Evolutionary conservation across 35 echinoderm and acorn worm species (phyloP).

Genomic region (Anneissia japonica): DNA sequence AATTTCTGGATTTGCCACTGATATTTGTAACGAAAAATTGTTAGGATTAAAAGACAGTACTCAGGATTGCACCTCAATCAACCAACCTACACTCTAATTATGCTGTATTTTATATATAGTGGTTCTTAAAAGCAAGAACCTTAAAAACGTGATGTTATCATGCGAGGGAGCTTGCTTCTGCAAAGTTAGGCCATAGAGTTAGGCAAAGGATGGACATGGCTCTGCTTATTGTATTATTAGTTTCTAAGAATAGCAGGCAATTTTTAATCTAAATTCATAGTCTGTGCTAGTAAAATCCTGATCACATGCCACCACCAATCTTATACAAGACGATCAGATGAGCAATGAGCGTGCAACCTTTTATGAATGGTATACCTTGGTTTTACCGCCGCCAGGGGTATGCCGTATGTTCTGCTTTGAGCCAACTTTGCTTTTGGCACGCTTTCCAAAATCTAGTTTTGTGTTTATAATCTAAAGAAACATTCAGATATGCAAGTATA

Average conservation of each 20-base stretch:
- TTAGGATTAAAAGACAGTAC: no score
- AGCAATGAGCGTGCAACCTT: background rate
- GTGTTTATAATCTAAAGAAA: conserved; percentile 11
- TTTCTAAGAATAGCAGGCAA: background rate
- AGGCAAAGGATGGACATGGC: no score
- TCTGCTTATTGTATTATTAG: background rate
- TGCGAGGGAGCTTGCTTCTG: no score
- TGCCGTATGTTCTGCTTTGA: conserved; percentile 88
- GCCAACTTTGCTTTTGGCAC: conserved; percentile 70
- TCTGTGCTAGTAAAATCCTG: background rate
- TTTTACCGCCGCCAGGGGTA: conserved; percentile 68
- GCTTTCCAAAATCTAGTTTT: conserved; percentile 67
- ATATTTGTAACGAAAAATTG: no score
- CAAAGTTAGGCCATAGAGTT: no score
- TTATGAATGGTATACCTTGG: conserved; percentile 32
- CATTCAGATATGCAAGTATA: background rate
- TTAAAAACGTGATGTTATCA: no score
- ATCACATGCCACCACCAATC: background rate
- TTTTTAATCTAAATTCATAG: background rate
- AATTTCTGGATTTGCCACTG: no score
- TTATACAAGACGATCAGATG: background rate
- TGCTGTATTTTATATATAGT: no score
- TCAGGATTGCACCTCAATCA: no score
- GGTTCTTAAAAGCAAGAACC: no score
- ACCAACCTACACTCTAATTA: no score